These are phyloP conservation scores for Diadema setosum DNA, from an alignment of 35 echinoderm and acorn worm species.

Conservation along the genomic window DNA sequence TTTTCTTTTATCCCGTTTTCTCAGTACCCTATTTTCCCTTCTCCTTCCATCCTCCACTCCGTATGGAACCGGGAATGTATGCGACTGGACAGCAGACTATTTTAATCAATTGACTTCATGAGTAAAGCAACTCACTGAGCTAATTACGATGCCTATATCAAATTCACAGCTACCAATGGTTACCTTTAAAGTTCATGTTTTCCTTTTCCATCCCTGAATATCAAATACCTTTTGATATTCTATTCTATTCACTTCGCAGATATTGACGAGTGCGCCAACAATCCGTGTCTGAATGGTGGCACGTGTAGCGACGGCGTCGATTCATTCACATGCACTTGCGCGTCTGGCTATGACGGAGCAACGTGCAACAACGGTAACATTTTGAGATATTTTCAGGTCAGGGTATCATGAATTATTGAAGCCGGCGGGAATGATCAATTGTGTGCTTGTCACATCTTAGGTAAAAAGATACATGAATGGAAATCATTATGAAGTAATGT, in stretches of 20 bases:
- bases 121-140: background rate
- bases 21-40: no score
- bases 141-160: background rate
- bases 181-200: background rate
- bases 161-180: background rate
- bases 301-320: slow-evolving; percentile 28
- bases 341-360: background rate
- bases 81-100: no score
- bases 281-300: slow-evolving; percentile 30
- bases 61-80: no score
- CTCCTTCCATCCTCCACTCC: no score
- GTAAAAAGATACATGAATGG: background rate
- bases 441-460: background rate
- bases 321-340: slow-evolving; percentile 33
- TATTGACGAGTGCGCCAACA: no score
- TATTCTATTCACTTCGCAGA: slow-evolving; percentile 10
- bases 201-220: background rate
- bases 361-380: background rate
- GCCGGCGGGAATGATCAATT: background rate
- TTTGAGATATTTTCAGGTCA: background rate
- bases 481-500: background rate
- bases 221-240: background rate
- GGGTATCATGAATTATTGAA: no score
- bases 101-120: no score
- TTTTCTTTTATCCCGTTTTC: no score